These are phyloP conservation scores for Tachyglossus aculeatus DNA, from an alignment of 2,797 vertebrate genomes.

Conservation along the genomic window DNA sequence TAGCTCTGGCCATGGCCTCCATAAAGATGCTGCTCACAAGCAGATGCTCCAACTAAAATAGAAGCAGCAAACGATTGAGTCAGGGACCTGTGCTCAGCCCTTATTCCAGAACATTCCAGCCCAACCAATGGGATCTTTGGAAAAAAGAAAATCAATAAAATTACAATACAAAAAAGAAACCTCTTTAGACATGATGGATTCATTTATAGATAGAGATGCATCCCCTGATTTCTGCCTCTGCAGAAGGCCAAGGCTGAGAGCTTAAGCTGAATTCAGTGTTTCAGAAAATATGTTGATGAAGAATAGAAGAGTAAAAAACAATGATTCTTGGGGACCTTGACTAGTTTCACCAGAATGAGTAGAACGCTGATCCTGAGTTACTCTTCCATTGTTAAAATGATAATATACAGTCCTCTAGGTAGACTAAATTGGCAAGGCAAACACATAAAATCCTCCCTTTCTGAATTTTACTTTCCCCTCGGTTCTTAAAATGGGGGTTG, in stretches of 20 bases:
- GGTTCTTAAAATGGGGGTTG: no score
- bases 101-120: constrained; percentile 6
- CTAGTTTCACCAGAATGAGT: constrained; percentile 20
- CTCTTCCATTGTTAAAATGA: no score
- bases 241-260: constrained; percentile 13
- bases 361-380: constrained; percentile 11
- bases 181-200: not conserved
- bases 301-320: not conserved
- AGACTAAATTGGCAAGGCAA: no score
- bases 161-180: constrained; percentile 7
- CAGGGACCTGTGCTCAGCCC: not conserved
- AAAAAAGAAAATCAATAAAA: not conserved
- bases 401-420: no score
- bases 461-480: no score
- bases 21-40: not conserved
- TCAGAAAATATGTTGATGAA: not conserved
- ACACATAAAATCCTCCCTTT: no score
- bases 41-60: not conserved
- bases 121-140: constrained; percentile 28
- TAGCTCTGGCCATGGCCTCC: not conserved
- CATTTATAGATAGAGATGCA: not conserved
- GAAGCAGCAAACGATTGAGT: not conserved
- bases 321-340: constrained; percentile 15
- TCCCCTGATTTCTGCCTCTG: constrained; percentile 13
- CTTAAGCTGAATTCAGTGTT: not conserved